Evolutionary conservation across 2,888 invertebrate species (phyloP), one percentile per base, ranked within the genome.

Genomic region (Eristalis pertinax): DNA sequence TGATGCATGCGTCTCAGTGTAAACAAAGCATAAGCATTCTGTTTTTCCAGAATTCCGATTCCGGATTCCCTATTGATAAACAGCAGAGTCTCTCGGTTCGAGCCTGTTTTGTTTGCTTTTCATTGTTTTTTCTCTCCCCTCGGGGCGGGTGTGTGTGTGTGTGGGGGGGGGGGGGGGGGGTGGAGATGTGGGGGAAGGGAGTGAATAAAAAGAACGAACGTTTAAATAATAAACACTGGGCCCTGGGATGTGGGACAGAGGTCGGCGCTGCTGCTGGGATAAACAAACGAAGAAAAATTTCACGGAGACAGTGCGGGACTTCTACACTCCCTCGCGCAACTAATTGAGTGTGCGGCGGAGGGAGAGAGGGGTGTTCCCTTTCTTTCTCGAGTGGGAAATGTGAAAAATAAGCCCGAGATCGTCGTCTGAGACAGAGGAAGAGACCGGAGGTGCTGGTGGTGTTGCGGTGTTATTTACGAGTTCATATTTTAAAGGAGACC

Each of bases 141-240:
- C 8, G 10, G 50, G 43, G n/a, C 43, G 43, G n/a, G n/a, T n/a
- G n/a, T n/a, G n/a, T n/a, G n/a, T n/a, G n/a, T n/a, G n/a, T 4
- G 43, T 3, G 43, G 4, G n/a, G 75, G 4, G 19, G n/a, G 7
- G 43, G n/a, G 15, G 7, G 29, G 4, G 2, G 26, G 2, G 4
- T 26, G 26, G 29, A 19, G 19, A 19, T 4, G 43, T 3, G 43
- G 4, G 19, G 75, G 86, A 72, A 77, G 4, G 73, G 41, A 81
- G 72, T 68, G 80, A 70, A 84, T 85, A 64, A 73, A 79, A 72
- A 1, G 50, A 50, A 65, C 43, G 60, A 76, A 67, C 73, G 72
- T 69, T 85, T 80, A 81, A 85, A 85, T 60, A 82, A 82, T 86
- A 86, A 86, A 86, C 82, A 86, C 60, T 67, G 43, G 38, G 5